Percentiles rank a stretch among this genome's conserved stretches.
These are phyloP conservation scores for Eriosoma lanigerum DNA, from an alignment of 1,140 invertebrate genomes.

Conservation along the genomic window DNA sequence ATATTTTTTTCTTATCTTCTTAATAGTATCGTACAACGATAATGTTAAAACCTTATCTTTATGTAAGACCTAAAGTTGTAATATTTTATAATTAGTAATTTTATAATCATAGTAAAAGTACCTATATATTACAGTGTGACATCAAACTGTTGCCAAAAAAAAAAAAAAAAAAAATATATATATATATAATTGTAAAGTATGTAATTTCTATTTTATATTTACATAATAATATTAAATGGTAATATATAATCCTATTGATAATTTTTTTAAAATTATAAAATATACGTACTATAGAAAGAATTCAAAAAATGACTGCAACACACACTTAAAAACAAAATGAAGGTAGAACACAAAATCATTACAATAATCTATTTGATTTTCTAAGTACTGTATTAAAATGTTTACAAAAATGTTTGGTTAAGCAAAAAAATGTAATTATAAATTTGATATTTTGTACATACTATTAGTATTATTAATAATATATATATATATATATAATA, in stretches of 20 bases:
- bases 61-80: conserved; percentile 47
- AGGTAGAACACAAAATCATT: conserved; percentile 47
- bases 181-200: conserved; percentile 49
- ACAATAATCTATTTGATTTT: conserved; percentile 36
- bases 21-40: conserved; percentile 45
- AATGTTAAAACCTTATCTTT: conserved; percentile 46
- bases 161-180: conserved; percentile 15
- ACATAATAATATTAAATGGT: conserved; percentile 49
- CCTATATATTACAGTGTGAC: conserved; percentile 49
- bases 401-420: conserved; percentile 50
- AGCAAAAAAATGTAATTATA: conserved; percentile 47
- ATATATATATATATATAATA: conserved; percentile 24
- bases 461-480: conserved; percentile 45
- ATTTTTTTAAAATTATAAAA: conserved; percentile 49
- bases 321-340: conserved; percentile 48
- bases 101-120: conserved; percentile 50
- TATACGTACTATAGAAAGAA: conserved; percentile 49
- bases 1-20: conserved; percentile 43
- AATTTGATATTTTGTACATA: conserved; percentile 48
- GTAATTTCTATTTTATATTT: conserved; percentile 49
- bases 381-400: conserved; percentile 51
- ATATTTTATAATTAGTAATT: conserved; percentile 51
- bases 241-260: conserved; percentile 50
- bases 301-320: conserved; percentile 46
- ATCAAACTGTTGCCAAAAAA: conserved; percentile 47